Conservation (phyloP, 1,140 invertebrate genomes). For the Oryctes rhinoceros region DNA sequence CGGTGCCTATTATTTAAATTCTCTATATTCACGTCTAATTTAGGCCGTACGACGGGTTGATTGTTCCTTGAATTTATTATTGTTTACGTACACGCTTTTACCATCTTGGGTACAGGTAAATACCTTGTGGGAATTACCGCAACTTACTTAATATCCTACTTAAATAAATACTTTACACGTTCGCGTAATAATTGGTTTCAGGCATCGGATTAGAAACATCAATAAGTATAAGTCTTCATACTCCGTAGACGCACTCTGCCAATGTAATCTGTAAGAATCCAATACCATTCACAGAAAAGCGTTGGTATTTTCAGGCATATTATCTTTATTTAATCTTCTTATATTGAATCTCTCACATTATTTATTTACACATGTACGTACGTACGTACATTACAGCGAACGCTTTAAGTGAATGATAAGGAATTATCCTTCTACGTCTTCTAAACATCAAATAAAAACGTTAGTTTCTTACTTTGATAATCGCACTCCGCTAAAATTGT, state of each 20-base stretch:
- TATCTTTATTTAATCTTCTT: no score
- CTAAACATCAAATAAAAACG: no score
- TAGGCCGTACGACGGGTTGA: conserved; percentile 28
- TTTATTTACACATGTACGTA: no score
- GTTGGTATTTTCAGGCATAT: no score
- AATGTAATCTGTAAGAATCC: no score
- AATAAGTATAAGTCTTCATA: not conserved
- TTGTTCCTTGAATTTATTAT: conserved; percentile 18
- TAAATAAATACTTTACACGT: not conserved
- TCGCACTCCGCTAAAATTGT: no score
- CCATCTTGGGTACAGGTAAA: not conserved
- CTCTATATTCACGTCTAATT: conserved; percentile 14
- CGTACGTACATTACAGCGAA: no score
- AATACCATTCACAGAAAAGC: no score
- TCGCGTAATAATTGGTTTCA: not conserved
- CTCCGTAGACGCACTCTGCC: not conserved
- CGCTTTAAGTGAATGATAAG: no score
- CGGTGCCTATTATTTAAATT: conserved; percentile 31
- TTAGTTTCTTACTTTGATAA: no score
- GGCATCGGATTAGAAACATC: not conserved
- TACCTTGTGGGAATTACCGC: not conserved
- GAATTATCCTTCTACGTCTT: no score
- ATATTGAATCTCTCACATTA: no score
- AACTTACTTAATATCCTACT: not conserved
- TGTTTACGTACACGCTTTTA: not conserved